Evolutionary conservation across 2,113 vertebrate genomes (phyloP), one percentile per base, ranked within the genome.

Genomic region (Tetraodon nigroviridis): DNA sequence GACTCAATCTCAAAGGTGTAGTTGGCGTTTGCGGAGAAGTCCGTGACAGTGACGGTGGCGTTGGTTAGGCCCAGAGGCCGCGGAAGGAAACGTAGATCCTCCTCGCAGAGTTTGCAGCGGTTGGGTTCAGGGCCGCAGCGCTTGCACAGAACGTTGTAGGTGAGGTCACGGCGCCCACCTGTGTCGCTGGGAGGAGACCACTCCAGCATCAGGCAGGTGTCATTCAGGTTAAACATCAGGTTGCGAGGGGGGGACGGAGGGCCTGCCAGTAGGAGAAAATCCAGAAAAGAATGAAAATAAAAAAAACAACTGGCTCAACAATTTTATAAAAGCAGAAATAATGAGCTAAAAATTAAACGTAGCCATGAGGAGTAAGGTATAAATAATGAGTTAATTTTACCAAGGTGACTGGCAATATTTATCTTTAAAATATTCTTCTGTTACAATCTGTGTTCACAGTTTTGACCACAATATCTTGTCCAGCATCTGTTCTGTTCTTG

Each of bases 1-100:
- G 94, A 94, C 84, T 97, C 92, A 0, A 98, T 95, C 90, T 97
- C 94, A 37, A 98, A 98, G 67, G 95, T 98, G 83, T 98, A 98
- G 90, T 98, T 98, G 77, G 87, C 92, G 1, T 98, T 93, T 0
- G 94, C 86, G 6, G 93, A 88, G 68, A 98, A 96, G 85, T 97
- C 95, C 47, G 90, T 85, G 42, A 97, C 92, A 0, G 92, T 90
- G 42, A 98, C 95, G 0, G 93, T 94, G 64, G 78, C 88, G 67
- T 95, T 94, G 86, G 71, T 91, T 61, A 98, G 91, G 48, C 95
- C 94, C 1, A 90, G 84, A 0, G 93, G 92, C 32, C 92, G 78
- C 0, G 95, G 95, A 29, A 97, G 62, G 76, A 96, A 98, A 19
- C 95, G 94, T 3, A 98, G 90, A 18, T 94, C 94, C 24, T 92